Evolutionary conservation across 35 echinoderm and acorn worm genomes (phyloP), one percentile per base, ranked within the genome.

Genomic region (Ophioderma brevispina): DNA sequence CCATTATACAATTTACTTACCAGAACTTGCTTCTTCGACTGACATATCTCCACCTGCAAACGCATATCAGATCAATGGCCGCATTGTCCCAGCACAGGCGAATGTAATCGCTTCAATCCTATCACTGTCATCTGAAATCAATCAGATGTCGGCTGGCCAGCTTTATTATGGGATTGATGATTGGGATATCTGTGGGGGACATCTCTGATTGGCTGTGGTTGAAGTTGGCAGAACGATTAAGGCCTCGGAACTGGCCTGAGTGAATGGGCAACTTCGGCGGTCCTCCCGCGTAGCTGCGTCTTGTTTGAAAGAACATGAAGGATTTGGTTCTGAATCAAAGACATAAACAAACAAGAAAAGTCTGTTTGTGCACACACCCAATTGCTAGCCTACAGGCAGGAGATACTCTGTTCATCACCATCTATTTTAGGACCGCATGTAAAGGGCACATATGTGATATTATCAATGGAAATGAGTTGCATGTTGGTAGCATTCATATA

Each of bases 101-200:
- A 79, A 84, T 32, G 82, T 91, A 1, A 92, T 76, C 32, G 94
- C 96, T 32, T 87, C 96, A 21, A 91, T 84, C 14, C 93, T 91
- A 31, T 99, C 97, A n/a, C 93, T 95, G 37, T 99, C 97, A 37
- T 99, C 97, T 4, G 97, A 91, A 63, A 95, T 94, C 49, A 99
- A 99, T 3, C 93, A 90, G 90, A 99, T 99, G 85, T 95, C 91
- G n/a, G 75, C 82, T 94, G 46, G 97, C 96, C 40, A 83, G 84
- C n/a, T 86, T 77, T 77, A 84, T 92, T 35, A 84, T 38, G 25
- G 84, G 77, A 86, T 84, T 96, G 80, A 96, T 80, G 37, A 77
- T 81, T 0, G 81, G 78, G 81, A 90, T 56, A 37, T 89, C 55
- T 0, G 87, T 37, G 17, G 88, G 92, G 18, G 84, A 70, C 59